Percentiles rank a stretch among this genome's conserved stretches.
Evolutionary conservation across 2,888 invertebrate species (phyloP).

Genomic region (Melangyna quadrimaculata): DNA sequence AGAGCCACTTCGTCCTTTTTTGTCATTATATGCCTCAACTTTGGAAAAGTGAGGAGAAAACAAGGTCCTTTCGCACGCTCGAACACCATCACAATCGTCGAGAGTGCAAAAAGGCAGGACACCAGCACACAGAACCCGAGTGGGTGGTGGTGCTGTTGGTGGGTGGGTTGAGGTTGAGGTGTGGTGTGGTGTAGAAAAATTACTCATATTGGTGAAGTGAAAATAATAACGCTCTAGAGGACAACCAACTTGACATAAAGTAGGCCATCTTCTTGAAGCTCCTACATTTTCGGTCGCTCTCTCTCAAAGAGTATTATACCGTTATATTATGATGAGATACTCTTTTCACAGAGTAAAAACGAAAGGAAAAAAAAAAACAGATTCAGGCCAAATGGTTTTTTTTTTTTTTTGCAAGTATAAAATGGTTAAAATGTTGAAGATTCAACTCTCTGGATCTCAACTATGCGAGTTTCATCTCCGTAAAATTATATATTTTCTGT

Average conservation of each 20-base stretch:
- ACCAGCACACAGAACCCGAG: neutral
- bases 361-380: neutral
- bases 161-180: neutral
- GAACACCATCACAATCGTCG: constrained; percentile 45
- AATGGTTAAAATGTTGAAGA: constrained; percentile 57
- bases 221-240: constrained; percentile 66
- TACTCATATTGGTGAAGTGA: constrained; percentile 65
- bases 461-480: constrained; percentile 38
- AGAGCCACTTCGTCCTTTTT: constrained; percentile 52
- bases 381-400: constrained; percentile 68
- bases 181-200: constrained; percentile 22
- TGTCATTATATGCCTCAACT: constrained; percentile 17
- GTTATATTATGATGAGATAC: constrained; percentile 30
- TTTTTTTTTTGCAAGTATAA: constrained; percentile 64
- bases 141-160: neutral
- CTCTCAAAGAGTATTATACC: neutral
- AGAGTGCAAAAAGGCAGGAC: constrained; percentile 25
- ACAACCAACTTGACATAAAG: constrained; percentile 68
- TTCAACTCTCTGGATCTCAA: constrained; percentile 22
- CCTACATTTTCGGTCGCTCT: neutral
- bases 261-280: constrained; percentile 62
- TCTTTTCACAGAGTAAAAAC: constrained; percentile 32
- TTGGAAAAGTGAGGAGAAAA: constrained; percentile 43
- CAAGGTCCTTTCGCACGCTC: constrained; percentile 59
- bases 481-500: constrained; percentile 33